A percentile compares a stretch with the other conserved stretches of the same genome.
These are phyloP conservation scores for Augochlorella aurata DNA, from an alignment of 2,888 invertebrate genomes.

Conservation along the genomic window DNA sequence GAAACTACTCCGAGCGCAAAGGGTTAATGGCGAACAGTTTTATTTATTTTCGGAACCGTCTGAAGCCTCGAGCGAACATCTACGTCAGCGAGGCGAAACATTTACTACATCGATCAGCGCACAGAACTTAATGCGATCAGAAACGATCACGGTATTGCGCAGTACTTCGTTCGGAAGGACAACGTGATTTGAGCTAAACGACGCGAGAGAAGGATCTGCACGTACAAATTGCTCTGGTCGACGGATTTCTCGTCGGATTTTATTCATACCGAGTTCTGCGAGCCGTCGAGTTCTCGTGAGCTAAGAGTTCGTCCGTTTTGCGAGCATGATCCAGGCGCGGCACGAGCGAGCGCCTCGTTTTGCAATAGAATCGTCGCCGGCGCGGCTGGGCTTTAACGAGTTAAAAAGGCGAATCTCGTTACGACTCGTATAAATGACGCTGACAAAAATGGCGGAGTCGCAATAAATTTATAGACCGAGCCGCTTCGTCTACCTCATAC, in stretches of 20 bases:
- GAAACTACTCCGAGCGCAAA: no score
- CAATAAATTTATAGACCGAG: slow-evolving; percentile 74
- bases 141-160: neutral
- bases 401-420: slow-evolving; percentile 68
- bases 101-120: no score
- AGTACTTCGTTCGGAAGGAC: neutral
- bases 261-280: slow-evolving; percentile 29
- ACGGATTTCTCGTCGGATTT: slow-evolving; percentile 38
- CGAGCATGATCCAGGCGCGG: slow-evolving; percentile 13
- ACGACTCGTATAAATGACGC: slow-evolving; percentile 72
- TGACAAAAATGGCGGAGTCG: slow-evolving; percentile 74
- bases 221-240: slow-evolving; percentile 48
- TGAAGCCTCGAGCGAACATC: no score
- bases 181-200: neutral
- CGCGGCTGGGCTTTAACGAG: slow-evolving; percentile 50
- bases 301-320: slow-evolving; percentile 4
- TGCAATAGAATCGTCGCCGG: slow-evolving; percentile 56
- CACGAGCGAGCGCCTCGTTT: slow-evolving; percentile 35
- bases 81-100: no score
- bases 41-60: no score
- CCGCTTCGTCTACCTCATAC: slow-evolving; percentile 57
- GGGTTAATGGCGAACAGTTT: no score
- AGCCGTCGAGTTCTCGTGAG: neutral
- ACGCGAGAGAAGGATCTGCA: slow-evolving; percentile 8
- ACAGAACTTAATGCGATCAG: neutral